Evolutionary conservation across 1,140 invertebrate genomes (phyloP).

Genomic region (Ectropis grisescens): DNA sequence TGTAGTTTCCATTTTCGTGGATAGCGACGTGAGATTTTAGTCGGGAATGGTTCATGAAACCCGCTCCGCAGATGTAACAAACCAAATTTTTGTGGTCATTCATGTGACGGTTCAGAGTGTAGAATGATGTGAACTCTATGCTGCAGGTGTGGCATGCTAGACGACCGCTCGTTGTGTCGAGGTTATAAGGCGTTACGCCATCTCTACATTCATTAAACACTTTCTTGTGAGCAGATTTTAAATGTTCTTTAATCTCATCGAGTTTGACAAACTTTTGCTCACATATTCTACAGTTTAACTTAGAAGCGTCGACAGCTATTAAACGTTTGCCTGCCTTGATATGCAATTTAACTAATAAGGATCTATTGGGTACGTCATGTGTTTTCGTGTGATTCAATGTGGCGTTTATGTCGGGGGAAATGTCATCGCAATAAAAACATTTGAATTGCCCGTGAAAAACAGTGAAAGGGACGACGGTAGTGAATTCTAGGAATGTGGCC

Average conservation of each 20-base stretch:
- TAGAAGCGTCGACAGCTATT: constrained; percentile 51
- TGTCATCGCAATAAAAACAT: constrained; percentile 37
- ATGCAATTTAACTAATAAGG: constrained; percentile 31
- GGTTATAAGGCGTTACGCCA: constrained; percentile 49
- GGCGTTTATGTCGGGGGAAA: constrained; percentile 17
- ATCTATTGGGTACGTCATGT: constrained; percentile 14
- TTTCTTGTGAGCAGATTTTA: constrained; percentile 33
- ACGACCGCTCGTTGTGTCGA: constrained; percentile 32
- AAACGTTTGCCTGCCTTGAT: constrained; percentile 52
- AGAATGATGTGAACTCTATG: constrained; percentile 52
- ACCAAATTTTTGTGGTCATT: constrained; percentile 54
- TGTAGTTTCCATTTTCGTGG: constrained; percentile 45
- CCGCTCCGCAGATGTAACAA: constrained; percentile 60
- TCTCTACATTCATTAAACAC: constrained; percentile 51
- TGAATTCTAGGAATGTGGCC: constrained; percentile 10
- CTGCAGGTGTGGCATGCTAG: constrained; percentile 46
- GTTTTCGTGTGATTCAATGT: constrained; percentile 24
- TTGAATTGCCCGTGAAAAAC: constrained; percentile 34
- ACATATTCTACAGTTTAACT: constrained; percentile 42
- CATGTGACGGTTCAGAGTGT: constrained; percentile 54
- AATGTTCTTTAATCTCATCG: constrained; percentile 44
- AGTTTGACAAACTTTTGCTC: constrained; percentile 43
- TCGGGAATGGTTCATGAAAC: constrained; percentile 55
- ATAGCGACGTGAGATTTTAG: constrained; percentile 50
- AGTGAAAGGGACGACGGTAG: constrained; percentile 26